phyloP scores from a whole-genome alignment of 1,140 invertebrate genomes.

The Riptortus pedestris region DNA sequence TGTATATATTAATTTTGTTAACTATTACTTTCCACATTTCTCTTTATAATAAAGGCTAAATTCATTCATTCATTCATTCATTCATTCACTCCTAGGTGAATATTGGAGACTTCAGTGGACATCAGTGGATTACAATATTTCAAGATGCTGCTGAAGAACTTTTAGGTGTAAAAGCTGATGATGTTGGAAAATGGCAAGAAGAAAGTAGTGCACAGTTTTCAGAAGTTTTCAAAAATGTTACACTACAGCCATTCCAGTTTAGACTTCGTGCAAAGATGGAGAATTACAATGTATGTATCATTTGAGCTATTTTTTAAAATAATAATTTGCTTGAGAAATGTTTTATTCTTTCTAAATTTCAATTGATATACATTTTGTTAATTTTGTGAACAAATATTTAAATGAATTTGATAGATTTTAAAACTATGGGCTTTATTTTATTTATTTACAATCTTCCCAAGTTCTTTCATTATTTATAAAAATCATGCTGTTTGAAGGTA shows the following conservation, averaged over 20 bases:
- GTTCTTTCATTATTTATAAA: too few relatives aligned
- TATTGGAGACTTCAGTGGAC: constrained; percentile 68
- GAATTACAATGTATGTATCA: constrained; percentile 76
- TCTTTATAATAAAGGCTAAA: too few relatives aligned
- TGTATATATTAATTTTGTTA: too few relatives aligned
- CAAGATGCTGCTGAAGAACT: constrained; percentile 75
- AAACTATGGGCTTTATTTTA: too few relatives aligned
- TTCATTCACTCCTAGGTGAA: constrained; percentile 44
- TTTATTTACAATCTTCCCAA: too few relatives aligned
- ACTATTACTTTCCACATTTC: too few relatives aligned
- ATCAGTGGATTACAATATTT: constrained; percentile 82
- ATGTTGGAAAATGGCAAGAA: constrained; percentile 59
- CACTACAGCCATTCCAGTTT: constrained; percentile 71
- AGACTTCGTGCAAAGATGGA: constrained; percentile 79
- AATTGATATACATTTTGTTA: too few relatives aligned
- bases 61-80: too few relatives aligned
- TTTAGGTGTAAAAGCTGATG: constrained; percentile 61
- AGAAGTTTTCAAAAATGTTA: constrained; percentile 55
- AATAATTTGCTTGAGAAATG: constrained; percentile 7
- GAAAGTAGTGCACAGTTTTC: constrained; percentile 46
- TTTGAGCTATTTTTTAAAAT: constrained; percentile 19
- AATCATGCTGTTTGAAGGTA: too few relatives aligned
- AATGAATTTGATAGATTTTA: too few relatives aligned
- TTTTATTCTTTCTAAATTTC: too few relatives aligned
- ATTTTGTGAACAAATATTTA: too few relatives aligned